Evolutionary conservation across 2,113 vertebrate species (phyloP).

Genomic region (Neopipo cinnamomea): DNA sequence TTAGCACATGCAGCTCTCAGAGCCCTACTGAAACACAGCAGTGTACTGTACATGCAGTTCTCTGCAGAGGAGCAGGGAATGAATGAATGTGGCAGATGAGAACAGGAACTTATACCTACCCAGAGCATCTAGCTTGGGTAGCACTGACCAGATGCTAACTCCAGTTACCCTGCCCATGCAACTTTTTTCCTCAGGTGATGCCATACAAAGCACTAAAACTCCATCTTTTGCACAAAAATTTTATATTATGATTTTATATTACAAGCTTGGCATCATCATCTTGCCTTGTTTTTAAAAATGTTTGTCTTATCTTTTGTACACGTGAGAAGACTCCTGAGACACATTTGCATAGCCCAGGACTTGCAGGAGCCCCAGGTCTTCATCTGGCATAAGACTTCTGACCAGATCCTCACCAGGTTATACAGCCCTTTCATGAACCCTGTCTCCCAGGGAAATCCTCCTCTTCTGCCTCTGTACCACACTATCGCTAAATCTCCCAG

Average conservation of each 20-base stretch:
- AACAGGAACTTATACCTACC: not conserved
- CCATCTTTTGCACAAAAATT: not conserved
- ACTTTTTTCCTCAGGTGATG: not conserved
- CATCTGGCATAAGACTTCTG: not conserved
- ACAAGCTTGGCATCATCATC: not conserved
- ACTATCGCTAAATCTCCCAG: not conserved
- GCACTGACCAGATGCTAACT: not conserved
- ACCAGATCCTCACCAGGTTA: not conserved
- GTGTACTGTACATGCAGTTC: not conserved
- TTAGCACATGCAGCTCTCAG: not conserved
- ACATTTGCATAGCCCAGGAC: not conserved
- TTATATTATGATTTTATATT: not conserved
- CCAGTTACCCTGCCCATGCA: not conserved
- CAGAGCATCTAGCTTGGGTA: not conserved
- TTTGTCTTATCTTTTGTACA: not conserved
- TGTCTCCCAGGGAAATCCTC: not conserved
- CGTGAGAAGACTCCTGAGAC: not conserved
- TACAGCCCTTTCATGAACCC: not conserved
- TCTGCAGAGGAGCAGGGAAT: not conserved
- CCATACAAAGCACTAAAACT: not conserved
- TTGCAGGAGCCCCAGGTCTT: not conserved
- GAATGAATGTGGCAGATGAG: accelerated
- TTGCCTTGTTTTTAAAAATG: not conserved
- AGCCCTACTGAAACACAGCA: not conserved
- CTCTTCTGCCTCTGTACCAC: not conserved